phyloP scores from a whole-genome alignment of 2,888 invertebrate species.

The Metallyticus violacea region DNA sequence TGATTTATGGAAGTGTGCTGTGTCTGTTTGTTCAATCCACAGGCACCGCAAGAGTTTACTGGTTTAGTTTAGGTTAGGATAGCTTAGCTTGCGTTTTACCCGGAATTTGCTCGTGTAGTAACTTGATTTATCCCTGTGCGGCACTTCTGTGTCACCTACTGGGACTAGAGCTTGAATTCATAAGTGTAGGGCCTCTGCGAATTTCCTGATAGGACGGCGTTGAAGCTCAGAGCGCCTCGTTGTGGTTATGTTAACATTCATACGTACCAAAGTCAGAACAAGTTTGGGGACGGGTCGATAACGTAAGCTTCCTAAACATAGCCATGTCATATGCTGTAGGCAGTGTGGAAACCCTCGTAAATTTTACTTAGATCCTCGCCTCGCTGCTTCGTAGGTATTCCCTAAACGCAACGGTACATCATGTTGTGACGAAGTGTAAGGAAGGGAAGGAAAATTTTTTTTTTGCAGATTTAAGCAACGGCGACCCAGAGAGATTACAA shows the following conservation, averaged over 20 bases:
- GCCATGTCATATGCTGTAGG: neutral
- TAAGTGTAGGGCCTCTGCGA: too few species aligned
- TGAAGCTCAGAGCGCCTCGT: neutral
- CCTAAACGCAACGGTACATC: too few species aligned
- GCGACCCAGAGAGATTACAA: too few species aligned
- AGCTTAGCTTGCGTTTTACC: neutral
- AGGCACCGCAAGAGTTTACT: neutral
- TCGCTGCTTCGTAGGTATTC: too few species aligned
- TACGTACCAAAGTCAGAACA: neutral
- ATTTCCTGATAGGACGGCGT: neutral
- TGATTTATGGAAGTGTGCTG: neutral
- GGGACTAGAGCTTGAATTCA: too few species aligned
- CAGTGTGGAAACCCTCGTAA: neutral
- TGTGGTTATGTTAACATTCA: too few species aligned
- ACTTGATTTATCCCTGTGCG: neutral
- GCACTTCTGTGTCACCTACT: neutral
- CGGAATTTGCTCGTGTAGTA: neutral
- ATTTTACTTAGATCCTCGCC: neutral
- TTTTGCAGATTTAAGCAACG: too few species aligned
- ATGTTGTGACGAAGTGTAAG: too few species aligned
- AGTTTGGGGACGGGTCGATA: neutral
- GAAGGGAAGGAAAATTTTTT: too few species aligned
- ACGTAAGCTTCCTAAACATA: neutral
- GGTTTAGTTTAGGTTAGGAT: neutral
- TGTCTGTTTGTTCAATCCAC: neutral